These are phyloP conservation scores for Tetropium fuscum DNA, from an alignment of 2,888 invertebrate genomes.

Conservation along the genomic window DNA sequence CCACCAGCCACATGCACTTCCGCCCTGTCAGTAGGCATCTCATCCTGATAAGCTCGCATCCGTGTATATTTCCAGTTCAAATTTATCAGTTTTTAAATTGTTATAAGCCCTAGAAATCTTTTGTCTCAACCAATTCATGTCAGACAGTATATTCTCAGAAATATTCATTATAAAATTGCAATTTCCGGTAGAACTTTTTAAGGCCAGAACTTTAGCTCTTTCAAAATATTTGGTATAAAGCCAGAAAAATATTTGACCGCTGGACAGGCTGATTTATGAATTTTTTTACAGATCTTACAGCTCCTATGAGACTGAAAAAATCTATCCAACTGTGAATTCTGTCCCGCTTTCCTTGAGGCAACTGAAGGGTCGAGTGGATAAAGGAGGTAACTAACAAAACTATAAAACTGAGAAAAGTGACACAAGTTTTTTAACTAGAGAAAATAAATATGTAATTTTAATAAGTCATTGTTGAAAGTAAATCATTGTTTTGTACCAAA, in stretches of 20 bases:
- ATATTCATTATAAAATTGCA: background rate
- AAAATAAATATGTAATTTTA: too few relatives aligned
- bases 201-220: background rate
- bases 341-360: too few relatives aligned
- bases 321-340: too few relatives aligned
- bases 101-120: background rate
- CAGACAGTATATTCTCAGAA: background rate
- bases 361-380: too few relatives aligned
- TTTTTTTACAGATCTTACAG: too few relatives aligned
- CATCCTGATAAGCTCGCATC: background rate
- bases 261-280: background rate
- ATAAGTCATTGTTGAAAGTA: too few relatives aligned
- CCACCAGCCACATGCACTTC: background rate
- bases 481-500: too few relatives aligned
- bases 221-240: background rate
- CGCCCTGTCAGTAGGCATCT: background rate
- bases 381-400: too few relatives aligned
- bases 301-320: too few relatives aligned
- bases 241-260: background rate
- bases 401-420: too few relatives aligned
- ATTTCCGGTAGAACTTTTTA: background rate
- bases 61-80: background rate
- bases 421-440: too few relatives aligned
- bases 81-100: background rate
- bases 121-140: background rate